Base-by-base conservation (phyloP, 2,888 invertebrate genomes). In the Octonoba sinensis region DNA sequence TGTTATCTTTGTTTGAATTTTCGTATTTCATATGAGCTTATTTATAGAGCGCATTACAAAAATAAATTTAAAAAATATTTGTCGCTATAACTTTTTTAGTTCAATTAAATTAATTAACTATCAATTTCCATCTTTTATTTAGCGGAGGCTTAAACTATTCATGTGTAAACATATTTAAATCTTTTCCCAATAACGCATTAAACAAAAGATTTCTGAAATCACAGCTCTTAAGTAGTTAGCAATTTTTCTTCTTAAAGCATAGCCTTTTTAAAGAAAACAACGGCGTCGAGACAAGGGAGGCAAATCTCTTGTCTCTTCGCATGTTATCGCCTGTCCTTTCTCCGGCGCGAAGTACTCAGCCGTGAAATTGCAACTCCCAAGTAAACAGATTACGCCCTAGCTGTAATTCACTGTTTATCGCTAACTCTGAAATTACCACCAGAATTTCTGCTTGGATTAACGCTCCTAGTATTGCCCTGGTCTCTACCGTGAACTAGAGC, bases 391-490 rank as follows among this genome's bases (percentile, higher is more conserved):
- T 76, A 76, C 67, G 27, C 46, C 66, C 44, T 13, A 8, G 18
- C 13, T 69, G 76, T 69, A 76, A 76, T 69, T 76, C 76, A 76
- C 60, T 62, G 60, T 69, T 76, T 76, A 76, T 76, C 76, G 76
- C 74, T 36, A 36, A 49, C 72, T 46, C 65, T 56, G 70, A 71
- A 71, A 71, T 71, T 73, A 66, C 73, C 49, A 66, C 66, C 59
- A 57, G 36, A 59, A 36, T 75, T 66, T 66, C 56, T 51, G 66
- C 74, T 57, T 49, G 69, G 76, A 51, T 60, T 69, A 49, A 36
- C 56, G 36, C 56, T 75, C 47, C 66, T 56, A 16, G 69, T 56
- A 69, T 36, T 57, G 66, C 36, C 36, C 27, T 27, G 27, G 27
- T 27, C 27, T 27, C 27, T 11, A 36, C 36, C 36, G 36, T 36